Evolutionary conservation across 1,140 invertebrate genomes (phyloP), one percentile per base, ranked within the genome.

Genomic region (Daktulosphaira vitifoliae): DNA sequence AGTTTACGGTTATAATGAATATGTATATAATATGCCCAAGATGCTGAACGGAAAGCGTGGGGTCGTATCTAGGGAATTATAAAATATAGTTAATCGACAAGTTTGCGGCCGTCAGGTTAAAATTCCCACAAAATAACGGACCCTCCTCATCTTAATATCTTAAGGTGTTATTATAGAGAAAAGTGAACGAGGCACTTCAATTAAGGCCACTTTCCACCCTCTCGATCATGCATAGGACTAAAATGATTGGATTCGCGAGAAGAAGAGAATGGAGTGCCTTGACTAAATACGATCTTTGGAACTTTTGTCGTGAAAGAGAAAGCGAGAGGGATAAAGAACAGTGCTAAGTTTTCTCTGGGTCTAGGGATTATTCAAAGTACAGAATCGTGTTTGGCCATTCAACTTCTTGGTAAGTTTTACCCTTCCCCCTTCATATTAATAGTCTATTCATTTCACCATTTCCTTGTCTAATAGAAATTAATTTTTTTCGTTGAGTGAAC

Each of bases 31-130:
- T 33, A 33, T 33, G n/a, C n/a, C n/a, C n/a, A 33, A 6, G 5
- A 39, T 33, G 20, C 7, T 26, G 18, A 29, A 13, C n/a, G 1
- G 13, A 5, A 13, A 15, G 38, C 5, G n/a, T 25, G 16, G 18
- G 54, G 38, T 25, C 38, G 23, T 44, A 38, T 38, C 39, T 38
- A 25, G 54, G 54, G 54, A 59, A 59, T 62, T 62, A 62, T 62
- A 62, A 62, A 62, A 62, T 62, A 46, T 46, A 62, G 56, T 62
- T 62, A 46, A 62, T 62, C 56, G 56, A 39, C 54, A 62, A 62
- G 56, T 62, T 62, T 48, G 56, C 56, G 56, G 23, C 42, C 56
- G 42, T 62, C 56, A 33, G 56, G 56, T 62, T 62, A 38, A 25
- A 46, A 48, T 62, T 62, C 56, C 56, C 56, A 62, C 42, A 62